Conservation (phyloP, 2,888 invertebrate species). For the Heliconius sara region DNA sequence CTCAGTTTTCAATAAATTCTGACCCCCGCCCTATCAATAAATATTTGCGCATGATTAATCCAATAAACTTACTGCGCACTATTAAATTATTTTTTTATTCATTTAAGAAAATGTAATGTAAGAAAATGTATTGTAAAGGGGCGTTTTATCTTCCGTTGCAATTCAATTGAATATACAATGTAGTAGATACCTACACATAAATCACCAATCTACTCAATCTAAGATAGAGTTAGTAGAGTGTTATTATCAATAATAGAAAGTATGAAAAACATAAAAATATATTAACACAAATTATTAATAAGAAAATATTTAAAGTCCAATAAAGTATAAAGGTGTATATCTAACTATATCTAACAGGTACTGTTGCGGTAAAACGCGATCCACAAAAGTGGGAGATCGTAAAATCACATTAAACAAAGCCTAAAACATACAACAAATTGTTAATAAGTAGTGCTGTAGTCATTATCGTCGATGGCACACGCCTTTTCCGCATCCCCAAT, state of each 20-base stretch:
- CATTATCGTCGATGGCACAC: constrained; percentile 72
- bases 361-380: neutral
- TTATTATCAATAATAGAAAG: too few relatives aligned
- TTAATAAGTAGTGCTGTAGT: constrained; percentile 76
- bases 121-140: constrained; percentile 36
- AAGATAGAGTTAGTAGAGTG: too few relatives aligned
- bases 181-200: neutral
- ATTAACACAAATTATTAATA: neutral
- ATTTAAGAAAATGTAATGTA: constrained; percentile 53
- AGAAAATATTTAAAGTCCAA: neutral
- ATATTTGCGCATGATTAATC: constrained; percentile 83
- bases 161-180: constrained; percentile 7
- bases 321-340: neutral
- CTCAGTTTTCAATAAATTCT: constrained; percentile 80
- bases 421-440: constrained; percentile 60
- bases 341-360: neutral
- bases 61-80: constrained; percentile 72
- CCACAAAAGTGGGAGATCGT: constrained; percentile 40
- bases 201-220: neutral
- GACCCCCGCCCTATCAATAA: constrained; percentile 82
- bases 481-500: constrained; percentile 78
- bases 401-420: constrained; percentile 56
- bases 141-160: constrained; percentile 30
- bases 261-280: neutral
- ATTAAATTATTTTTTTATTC: constrained; percentile 66